phyloP scores from a whole-genome alignment of 2,113 vertebrate genomes.

The Hydrochoerus hydrochaeris region DNA sequence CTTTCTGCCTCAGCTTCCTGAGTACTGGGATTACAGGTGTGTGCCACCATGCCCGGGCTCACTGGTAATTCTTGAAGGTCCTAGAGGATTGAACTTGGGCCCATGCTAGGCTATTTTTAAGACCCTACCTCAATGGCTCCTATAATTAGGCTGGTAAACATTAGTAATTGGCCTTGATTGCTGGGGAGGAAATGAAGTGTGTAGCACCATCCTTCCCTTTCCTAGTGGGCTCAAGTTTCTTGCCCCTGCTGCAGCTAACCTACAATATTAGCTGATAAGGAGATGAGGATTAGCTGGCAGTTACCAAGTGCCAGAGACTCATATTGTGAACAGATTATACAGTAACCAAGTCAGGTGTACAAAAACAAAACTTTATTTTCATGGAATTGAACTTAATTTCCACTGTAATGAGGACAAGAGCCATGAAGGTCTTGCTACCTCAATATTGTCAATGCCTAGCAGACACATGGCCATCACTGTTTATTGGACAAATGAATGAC shows the following conservation, averaged over 20 bases:
- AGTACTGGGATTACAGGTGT: neutral
- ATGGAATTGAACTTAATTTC: neutral
- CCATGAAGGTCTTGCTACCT: neutral
- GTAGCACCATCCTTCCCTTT: neutral
- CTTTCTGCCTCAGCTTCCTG: neutral
- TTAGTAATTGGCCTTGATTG: neutral
- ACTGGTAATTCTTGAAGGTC: conserved; percentile 32
- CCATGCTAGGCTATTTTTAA: neutral
- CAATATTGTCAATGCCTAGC: neutral
- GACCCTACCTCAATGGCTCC: neutral
- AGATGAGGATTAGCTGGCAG: neutral
- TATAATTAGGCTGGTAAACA: neutral
- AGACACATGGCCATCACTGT: neutral
- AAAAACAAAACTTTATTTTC: neutral
- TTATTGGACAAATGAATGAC: neutral
- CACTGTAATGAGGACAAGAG: neutral
- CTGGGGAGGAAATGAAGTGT: neutral
- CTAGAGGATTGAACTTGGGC: neutral
- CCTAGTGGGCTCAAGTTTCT: neutral
- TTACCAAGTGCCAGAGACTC: neutral
- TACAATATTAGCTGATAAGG: neutral
- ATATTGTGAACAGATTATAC: neutral
- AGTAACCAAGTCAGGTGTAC: neutral
- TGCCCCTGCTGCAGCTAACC: neutral
- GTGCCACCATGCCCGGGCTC: neutral